These are phyloP conservation scores for Enteromius treurensis DNA, from an alignment of 2,797 vertebrate species.

Conservation along the genomic window DNA sequence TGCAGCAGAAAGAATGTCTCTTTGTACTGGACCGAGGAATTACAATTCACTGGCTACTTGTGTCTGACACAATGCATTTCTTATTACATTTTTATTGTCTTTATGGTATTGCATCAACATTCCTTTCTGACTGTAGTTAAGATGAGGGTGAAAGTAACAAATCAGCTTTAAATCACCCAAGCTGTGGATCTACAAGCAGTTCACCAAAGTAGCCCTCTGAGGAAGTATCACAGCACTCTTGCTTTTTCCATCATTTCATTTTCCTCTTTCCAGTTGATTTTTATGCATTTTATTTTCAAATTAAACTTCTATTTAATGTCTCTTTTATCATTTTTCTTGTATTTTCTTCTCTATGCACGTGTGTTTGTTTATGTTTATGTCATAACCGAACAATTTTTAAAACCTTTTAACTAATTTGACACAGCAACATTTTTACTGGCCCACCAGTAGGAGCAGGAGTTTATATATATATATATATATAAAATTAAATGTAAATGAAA, in stretches of 20 bases:
- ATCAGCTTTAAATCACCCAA: background rate
- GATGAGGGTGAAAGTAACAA: background rate
- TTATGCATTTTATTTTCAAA: background rate
- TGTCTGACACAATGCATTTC: background rate
- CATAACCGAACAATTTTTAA: background rate
- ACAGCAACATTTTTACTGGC: background rate
- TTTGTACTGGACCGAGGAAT: background rate
- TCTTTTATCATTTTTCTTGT: background rate
- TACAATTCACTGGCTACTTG: background rate
- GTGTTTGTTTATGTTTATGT: background rate
- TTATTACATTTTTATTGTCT: background rate
- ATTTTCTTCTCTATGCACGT: background rate
- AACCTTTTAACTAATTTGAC: background rate
- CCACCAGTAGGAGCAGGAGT: background rate
- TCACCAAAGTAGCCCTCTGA: background rate
- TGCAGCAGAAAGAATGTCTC: constrained; percentile 6
- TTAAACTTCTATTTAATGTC: background rate
- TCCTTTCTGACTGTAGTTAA: background rate
- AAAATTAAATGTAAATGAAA: too few relatives aligned
- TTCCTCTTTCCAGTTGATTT: background rate
- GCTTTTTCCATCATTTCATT: background rate
- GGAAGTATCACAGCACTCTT: background rate
- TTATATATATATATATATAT: too few relatives aligned
- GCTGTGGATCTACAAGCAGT: background rate
- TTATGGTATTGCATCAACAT: background rate